Percentiles rank a stretch among this genome's conserved stretches.
phyloP scores from a whole-genome alignment of 92 coral and sea anemone species.

The Parazoanthus swiftii region DNA sequence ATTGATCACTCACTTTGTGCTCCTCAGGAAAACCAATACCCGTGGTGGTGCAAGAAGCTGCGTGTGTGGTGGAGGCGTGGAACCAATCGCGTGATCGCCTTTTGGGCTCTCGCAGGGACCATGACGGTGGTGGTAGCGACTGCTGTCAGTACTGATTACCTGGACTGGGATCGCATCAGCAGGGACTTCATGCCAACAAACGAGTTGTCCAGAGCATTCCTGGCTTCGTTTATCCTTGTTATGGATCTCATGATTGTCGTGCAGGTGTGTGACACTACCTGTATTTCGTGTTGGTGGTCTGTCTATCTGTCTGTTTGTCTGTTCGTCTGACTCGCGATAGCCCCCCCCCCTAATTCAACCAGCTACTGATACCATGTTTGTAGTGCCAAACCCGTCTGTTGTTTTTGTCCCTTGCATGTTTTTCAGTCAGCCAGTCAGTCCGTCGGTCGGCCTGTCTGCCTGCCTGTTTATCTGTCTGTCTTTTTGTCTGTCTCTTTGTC shows the following conservation, averaged over 20 bases:
- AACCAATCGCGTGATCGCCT: conserved; percentile 77
- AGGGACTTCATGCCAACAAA: conserved; percentile 82
- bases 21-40: conserved; percentile 72
- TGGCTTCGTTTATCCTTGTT: conserved; percentile 83
- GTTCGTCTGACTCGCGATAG: no score
- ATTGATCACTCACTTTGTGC: not conserved
- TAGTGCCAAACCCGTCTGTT: no score
- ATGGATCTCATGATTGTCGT: conserved; percentile 86
- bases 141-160: conserved; percentile 68
- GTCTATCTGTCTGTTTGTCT: no score
- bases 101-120: conserved; percentile 66
- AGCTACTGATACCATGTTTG: no score
- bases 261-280: conserved; percentile 53
- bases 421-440: no score
- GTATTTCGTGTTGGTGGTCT: not conserved
- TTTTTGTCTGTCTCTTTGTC: no score
- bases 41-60: conserved; percentile 72
- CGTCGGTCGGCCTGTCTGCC: no score
- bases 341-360: no score
- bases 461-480: no score
- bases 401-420: no score
- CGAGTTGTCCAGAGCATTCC: conserved; percentile 76
- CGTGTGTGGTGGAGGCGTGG: conserved; percentile 81
- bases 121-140: conserved; percentile 76
- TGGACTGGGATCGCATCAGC: conserved; percentile 86